A percentile compares a stretch with the other conserved stretches of the same genome.
Evolutionary conservation across 2,888 invertebrate genomes (phyloP).

Genomic region (Drosophila antonietae): DNA sequence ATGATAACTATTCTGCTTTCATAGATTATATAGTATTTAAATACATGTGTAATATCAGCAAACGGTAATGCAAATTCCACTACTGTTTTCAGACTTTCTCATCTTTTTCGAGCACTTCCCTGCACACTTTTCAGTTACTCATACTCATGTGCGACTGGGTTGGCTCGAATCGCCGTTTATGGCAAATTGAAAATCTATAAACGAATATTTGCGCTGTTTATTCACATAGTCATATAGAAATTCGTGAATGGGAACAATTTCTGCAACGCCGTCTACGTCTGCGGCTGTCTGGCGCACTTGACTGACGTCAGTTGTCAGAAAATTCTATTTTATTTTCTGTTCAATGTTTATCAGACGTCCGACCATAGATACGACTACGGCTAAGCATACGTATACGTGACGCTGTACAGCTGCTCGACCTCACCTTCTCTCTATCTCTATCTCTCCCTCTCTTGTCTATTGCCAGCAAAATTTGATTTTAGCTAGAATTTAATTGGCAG

Average conservation of each 20-base stretch:
- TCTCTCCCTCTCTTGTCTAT: background rate
- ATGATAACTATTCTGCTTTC: background rate
- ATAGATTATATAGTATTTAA: background rate
- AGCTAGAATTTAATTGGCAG: slow-evolving; percentile 28
- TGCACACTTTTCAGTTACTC: background rate
- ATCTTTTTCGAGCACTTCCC: background rate
- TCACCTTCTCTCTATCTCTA: background rate
- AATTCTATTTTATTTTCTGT: slow-evolving; percentile 25
- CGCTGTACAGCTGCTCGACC: slow-evolving; percentile 44
- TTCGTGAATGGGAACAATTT: slow-evolving; percentile 21
- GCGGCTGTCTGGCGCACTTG: slow-evolving; percentile 46
- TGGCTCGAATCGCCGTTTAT: slow-evolving; percentile 12
- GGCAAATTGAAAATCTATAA: slow-evolving; percentile 35
- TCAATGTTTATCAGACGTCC: slow-evolving; percentile 46
- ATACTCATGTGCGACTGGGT: slow-evolving; percentile 27
- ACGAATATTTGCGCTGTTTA: slow-evolving; percentile 45
- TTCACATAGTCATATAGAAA: slow-evolving; percentile 25
- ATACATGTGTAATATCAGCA: background rate
- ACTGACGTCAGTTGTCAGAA: slow-evolving; percentile 58
- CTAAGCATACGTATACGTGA: slow-evolving; percentile 35
- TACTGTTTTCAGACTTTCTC: background rate
- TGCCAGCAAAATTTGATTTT: background rate
- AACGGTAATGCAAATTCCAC: background rate
- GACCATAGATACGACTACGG: slow-evolving; percentile 4
- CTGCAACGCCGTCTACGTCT: slow-evolving; percentile 40